Conservation (phyloP, 2,113 vertebrate genomes). For the Trinectes maculatus region DNA sequence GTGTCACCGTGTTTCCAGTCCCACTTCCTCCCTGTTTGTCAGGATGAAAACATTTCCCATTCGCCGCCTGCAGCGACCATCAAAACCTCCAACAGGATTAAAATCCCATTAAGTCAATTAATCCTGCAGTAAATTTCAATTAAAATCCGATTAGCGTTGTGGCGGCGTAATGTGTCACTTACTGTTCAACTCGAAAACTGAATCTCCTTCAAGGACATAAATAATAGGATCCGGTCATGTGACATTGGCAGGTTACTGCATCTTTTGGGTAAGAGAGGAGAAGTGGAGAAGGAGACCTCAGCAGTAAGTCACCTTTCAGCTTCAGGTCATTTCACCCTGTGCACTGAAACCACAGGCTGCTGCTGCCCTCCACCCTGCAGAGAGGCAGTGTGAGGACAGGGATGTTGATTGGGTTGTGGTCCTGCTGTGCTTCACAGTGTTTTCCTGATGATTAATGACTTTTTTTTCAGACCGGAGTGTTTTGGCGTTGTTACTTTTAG, state of each 20-base stretch:
- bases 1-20: background rate
- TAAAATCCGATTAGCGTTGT: conserved; percentile 4
- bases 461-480: too few relatives aligned
- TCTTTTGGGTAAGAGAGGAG: background rate
- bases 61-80: conserved; percentile 6
- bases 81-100: background rate
- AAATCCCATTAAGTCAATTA: conserved; percentile 11
- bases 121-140: conserved; percentile 11
- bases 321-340: background rate
- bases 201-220: conserved; percentile 8
- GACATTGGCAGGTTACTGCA: too few relatives aligned
- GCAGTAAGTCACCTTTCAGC: conserved; percentile 21
- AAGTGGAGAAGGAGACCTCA: too few relatives aligned
- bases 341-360: conserved; percentile 1
- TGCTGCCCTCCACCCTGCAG: too few relatives aligned
- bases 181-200: background rate
- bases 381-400: too few relatives aligned
- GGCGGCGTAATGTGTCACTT: background rate
- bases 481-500: background rate
- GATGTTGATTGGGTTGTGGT: background rate
- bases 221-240: background rate
- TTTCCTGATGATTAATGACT: too few relatives aligned
- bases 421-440: too few relatives aligned
- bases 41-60: background rate
- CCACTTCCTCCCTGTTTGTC: background rate